phyloP scores from a whole-genome alignment of 2,113 vertebrate genomes.

The Peromyscus leucopus region DNA sequence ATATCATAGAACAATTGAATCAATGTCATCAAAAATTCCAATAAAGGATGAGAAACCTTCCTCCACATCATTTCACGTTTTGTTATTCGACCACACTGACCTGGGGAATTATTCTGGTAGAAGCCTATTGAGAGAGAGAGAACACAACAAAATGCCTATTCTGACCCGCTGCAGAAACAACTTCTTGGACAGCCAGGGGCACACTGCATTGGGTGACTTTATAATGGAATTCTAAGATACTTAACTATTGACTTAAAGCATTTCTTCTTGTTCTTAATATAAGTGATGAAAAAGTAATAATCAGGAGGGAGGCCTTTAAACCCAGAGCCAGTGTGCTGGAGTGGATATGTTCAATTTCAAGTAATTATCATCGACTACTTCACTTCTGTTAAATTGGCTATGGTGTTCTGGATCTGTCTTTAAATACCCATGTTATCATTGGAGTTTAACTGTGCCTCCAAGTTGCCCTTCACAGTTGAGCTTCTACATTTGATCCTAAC shows the following conservation, averaged over 20 bases:
- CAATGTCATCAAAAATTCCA: too few species aligned
- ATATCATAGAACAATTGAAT: too few species aligned
- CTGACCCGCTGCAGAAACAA: background rate
- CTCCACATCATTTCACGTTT: constrained; percentile 16
- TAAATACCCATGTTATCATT: background rate
- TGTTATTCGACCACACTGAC: constrained; percentile 12
- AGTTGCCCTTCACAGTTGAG: background rate
- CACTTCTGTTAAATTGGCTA: background rate
- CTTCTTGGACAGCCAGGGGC: constrained; percentile 2
- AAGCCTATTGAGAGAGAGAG: background rate
- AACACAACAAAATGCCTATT: constrained; percentile 10
- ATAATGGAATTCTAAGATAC: constrained; percentile 54
- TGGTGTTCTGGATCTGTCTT: constrained; percentile 29
- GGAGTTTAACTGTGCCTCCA: background rate
- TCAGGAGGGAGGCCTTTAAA: background rate
- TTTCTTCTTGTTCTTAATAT: constrained; percentile 63
- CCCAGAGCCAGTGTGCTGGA: background rate
- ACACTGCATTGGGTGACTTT: background rate
- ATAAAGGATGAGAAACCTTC: background rate
- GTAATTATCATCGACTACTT: background rate
- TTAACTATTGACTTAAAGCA: background rate
- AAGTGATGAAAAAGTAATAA: constrained; percentile 12
- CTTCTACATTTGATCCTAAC: background rate
- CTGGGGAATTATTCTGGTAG: background rate
- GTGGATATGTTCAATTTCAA: background rate